Conservation (phyloP, 2,797 vertebrate genomes). For the Coregonus suidteri region DNA sequence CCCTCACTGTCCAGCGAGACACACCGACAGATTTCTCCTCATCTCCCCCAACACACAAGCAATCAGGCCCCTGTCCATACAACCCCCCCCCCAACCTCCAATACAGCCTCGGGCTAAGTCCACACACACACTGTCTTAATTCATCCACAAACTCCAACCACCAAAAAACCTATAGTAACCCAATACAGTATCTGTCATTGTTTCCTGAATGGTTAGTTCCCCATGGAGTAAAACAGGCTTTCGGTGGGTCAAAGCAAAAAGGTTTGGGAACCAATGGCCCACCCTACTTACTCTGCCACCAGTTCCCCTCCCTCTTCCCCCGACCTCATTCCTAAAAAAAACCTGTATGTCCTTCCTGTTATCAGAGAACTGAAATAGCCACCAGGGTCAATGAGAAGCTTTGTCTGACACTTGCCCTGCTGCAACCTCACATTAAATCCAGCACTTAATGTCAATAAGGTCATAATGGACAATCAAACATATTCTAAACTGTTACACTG, state of each 20-base stretch:
- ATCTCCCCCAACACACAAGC: slow-evolving; percentile 7
- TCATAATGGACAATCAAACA: slow-evolving; percentile 1
- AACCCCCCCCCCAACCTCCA: neutral
- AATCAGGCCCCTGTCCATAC: neutral
- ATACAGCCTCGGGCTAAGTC: neutral
- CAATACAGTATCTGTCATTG: neutral
- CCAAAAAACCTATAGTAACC: no score
- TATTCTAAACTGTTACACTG: neutral
- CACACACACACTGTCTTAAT: neutral
- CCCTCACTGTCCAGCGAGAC: slow-evolving; percentile 41
- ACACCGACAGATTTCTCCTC: slow-evolving; percentile 29
- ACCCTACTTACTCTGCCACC: slow-evolving; percentile 29
- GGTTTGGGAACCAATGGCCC: neutral
- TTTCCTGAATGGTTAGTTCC: neutral
- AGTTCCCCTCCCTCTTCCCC: neutral
- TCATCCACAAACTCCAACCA: neutral
- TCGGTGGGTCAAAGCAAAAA: neutral
- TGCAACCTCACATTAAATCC: slow-evolving; percentile 27
- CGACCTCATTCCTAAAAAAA: slow-evolving; percentile 39
- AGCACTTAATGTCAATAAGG: neutral
- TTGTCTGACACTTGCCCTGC: slow-evolving; percentile 50
- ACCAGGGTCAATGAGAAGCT: slow-evolving; percentile 54
- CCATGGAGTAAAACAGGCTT: neutral
- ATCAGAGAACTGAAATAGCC: slow-evolving; percentile 73
- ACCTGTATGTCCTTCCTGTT: slow-evolving; percentile 44